Percentiles rank a stretch among this genome's conserved stretches.
These are phyloP conservation scores for Ianthella basta DNA, from an alignment of 37 sponge, comb jelly and placozoan genomes.

Conservation along the genomic window DNA sequence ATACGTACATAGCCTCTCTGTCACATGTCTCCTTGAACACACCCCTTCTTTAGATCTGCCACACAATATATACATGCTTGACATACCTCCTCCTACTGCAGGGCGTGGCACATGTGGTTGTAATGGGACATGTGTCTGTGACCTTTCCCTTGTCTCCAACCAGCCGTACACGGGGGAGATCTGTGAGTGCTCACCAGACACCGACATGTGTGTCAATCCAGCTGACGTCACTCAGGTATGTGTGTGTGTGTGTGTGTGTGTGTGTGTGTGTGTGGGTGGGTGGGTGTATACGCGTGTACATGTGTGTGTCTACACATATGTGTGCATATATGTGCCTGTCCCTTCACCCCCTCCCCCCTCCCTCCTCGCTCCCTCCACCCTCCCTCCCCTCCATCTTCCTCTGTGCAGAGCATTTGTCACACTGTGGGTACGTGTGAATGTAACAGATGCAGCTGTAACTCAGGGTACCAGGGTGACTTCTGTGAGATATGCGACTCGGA, in stretches of 20 bases:
- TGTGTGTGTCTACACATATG: too few species aligned
- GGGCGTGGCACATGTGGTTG: conserved; percentile 17
- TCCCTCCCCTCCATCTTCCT: too few species aligned
- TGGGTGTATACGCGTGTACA: too few species aligned
- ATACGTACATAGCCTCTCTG: too few species aligned
- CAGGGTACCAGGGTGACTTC: neutral
- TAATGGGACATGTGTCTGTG: neutral
- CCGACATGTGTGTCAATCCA: neutral
- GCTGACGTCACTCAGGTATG: neutral
- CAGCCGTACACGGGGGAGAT: conserved; percentile 14
- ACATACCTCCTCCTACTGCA: neutral
- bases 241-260: too few species aligned
- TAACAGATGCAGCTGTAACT: neutral
- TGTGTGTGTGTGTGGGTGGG: too few species aligned
- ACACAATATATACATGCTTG: too few species aligned
- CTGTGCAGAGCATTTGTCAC: neutral
- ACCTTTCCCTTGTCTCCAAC: conserved; percentile 1
- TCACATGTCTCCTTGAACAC: too few species aligned
- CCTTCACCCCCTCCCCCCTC: too few species aligned
- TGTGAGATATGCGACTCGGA: conserved; percentile 6
- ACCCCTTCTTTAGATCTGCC: too few species aligned
- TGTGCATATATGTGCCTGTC: too few species aligned
- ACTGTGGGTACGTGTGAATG: conserved; percentile 13
- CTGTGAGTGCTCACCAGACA: conserved; percentile 24
- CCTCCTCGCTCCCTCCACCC: too few species aligned